Evolutionary conservation across 2,888 invertebrate species (phyloP).

Genomic region (Gari tellinella): DNA sequence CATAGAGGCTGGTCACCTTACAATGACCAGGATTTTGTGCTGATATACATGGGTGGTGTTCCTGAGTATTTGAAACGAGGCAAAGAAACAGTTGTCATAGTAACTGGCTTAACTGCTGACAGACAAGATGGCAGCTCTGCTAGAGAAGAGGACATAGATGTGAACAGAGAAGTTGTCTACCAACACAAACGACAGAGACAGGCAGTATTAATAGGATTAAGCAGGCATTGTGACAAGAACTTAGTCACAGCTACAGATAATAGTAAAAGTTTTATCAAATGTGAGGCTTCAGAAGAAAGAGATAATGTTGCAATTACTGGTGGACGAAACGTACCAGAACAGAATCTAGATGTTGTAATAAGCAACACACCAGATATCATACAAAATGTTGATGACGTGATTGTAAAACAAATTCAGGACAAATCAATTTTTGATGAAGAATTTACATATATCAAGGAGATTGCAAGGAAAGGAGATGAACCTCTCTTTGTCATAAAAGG

Average conservation of each 20-base stretch:
- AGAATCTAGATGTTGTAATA: conserved; percentile 2
- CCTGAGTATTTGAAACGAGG: conserved; percentile 30
- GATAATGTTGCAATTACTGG: conserved; percentile 5
- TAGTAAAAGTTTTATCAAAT: background rate
- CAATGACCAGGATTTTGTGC: conserved; percentile 42
- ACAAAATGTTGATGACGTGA: background rate
- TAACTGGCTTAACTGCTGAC: too few species aligned
- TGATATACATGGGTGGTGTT: conserved; percentile 42
- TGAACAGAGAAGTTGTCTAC: too few species aligned
- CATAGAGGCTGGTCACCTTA: conserved; percentile 19
- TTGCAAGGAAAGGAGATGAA: too few species aligned
- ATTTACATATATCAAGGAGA: too few species aligned
- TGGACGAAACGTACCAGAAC: background rate
- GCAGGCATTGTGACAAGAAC: conserved; percentile 5
- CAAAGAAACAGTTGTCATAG: too few species aligned
- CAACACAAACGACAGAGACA: background rate
- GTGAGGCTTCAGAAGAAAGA: background rate
- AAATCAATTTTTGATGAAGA: too few species aligned
- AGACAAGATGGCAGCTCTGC: too few species aligned
- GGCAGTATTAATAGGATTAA: conserved; percentile 4
- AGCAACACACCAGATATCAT: background rate
- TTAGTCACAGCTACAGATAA: conserved; percentile 7
- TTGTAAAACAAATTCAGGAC: too few species aligned
- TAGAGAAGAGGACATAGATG: too few species aligned
- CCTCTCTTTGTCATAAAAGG: too few species aligned